Evolutionary conservation across 1,140 invertebrate genomes (phyloP).

Genomic region (Augochlora pura): DNA sequence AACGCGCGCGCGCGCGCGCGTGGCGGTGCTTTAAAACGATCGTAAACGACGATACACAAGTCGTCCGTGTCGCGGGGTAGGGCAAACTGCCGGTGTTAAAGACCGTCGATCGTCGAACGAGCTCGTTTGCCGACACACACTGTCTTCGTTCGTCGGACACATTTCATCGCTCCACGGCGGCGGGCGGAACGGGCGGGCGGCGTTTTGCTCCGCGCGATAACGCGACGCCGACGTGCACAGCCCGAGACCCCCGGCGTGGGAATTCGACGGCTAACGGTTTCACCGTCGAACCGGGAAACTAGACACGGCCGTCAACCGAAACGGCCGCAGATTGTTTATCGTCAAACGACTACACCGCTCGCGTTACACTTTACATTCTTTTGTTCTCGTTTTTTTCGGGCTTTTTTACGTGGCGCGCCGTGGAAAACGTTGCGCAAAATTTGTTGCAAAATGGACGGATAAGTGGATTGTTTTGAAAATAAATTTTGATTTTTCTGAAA

Average conservation of each 20-base stretch:
- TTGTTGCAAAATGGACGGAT: no score
- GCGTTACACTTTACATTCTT: not conserved
- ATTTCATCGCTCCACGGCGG: not conserved
- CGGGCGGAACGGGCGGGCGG: no score
- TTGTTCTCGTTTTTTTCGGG: no score
- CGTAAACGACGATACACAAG: conserved; percentile 42
- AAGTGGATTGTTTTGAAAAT: no score
- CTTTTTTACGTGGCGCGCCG: no score
- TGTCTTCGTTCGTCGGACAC: not conserved
- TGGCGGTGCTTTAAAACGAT: conserved; percentile 47
- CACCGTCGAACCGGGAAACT: not conserved
- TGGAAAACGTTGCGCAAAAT: no score
- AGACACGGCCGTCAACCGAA: no score
- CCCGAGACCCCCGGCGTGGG: not conserved
- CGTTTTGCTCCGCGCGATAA: not conserved
- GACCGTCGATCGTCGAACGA: conserved; percentile 31
- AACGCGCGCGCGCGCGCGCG: conserved; percentile 5
- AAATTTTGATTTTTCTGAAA: no score
- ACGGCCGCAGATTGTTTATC: not conserved
- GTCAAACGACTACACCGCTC: not conserved
- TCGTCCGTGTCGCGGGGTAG: conserved; percentile 15
- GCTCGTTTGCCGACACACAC: conserved; percentile 14
- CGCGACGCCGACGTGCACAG: not conserved
- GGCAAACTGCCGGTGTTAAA: conserved; percentile 29
- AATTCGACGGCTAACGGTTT: not conserved